A percentile compares a stretch with the other conserved stretches of the same genome.
Conservation (phyloP, 2,797 vertebrate genomes). For the Acrossocheilus wenchowensis region DNA sequence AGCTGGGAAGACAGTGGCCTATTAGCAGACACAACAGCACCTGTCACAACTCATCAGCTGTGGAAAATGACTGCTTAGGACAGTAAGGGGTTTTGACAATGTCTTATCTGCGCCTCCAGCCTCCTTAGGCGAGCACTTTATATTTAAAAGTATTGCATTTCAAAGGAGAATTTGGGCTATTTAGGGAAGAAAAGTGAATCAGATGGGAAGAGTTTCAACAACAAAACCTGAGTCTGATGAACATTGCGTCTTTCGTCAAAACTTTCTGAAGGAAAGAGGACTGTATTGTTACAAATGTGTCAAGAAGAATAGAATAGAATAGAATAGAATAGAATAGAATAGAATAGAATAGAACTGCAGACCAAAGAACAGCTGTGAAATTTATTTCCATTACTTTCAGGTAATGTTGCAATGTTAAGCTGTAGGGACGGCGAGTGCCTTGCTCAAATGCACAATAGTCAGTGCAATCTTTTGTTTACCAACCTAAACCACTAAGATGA, state of each 20-base stretch:
- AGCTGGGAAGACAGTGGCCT: conserved; percentile 55
- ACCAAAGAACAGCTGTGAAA: neutral
- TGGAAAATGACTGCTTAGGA: conserved; percentile 36
- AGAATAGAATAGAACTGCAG: neutral
- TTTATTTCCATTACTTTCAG: neutral
- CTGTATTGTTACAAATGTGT: neutral
- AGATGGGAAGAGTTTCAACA: conserved; percentile 9
- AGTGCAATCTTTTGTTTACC: neutral
- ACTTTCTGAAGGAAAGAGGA: neutral
- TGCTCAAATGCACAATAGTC: neutral
- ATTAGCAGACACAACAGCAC: conserved; percentile 66
- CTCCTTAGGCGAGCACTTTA: neutral
- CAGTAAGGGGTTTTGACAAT: conserved; percentile 21
- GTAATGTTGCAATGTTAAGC: conserved; percentile 5
- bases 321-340: neutral
- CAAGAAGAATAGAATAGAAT: neutral
- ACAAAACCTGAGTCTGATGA: conserved; percentile 9
- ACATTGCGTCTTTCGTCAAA: neutral
- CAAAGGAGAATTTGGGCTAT: conserved; percentile 18
- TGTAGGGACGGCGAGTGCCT: neutral
- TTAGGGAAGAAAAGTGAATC: neutral
- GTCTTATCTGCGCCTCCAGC: conserved; percentile 11
- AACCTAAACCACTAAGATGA: neutral
- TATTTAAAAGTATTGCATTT: conserved; percentile 37
- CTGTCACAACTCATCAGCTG: conserved; percentile 66